A percentile compares a stretch with the other conserved stretches of the same genome.
These are phyloP conservation scores for Cerastis leucographa DNA, from an alignment of 2,888 invertebrate genomes.

Conservation along the genomic window DNA sequence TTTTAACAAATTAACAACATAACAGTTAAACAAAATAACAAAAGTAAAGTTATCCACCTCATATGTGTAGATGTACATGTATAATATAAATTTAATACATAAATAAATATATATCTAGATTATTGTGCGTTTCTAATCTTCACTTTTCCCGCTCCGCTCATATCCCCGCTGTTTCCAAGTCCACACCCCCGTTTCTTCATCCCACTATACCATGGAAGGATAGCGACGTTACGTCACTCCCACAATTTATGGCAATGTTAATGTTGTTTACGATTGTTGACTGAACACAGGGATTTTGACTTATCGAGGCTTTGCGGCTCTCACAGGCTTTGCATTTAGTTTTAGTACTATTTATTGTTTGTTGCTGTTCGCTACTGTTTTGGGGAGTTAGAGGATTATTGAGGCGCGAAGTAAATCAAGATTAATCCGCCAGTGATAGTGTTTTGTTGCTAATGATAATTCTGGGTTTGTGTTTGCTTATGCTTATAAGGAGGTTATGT, in stretches of 20 bases:
- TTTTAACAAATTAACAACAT: no score
- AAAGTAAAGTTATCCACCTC: no score
- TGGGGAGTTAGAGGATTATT: conserved; percentile 38
- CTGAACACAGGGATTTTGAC: conserved; percentile 60
- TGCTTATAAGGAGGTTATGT: not conserved
- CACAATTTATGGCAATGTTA: conserved; percentile 73
- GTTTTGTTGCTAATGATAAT: conserved; percentile 41
- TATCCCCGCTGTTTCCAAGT: conserved; percentile 29
- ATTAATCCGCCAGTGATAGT: conserved; percentile 40
- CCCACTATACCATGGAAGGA: conserved; percentile 58
- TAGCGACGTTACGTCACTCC: conserved; percentile 69
- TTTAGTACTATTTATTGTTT: conserved; percentile 53
- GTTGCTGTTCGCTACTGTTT: conserved; percentile 46
- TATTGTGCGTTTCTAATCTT: not conserved
- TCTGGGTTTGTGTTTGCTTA: not conserved
- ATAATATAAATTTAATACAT: no score
- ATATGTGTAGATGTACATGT: no score
- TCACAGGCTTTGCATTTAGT: conserved; percentile 50
- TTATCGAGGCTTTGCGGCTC: conserved; percentile 56
- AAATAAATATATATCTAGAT: no score
- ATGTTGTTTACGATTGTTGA: conserved; percentile 71
- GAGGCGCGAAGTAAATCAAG: conserved; percentile 31
- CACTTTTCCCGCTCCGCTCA: conserved; percentile 13
- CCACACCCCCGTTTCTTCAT: conserved; percentile 58
- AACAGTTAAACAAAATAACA: no score